Conservation (phyloP, 2,113 vertebrate genomes). For the Condylura cristata region DNA sequence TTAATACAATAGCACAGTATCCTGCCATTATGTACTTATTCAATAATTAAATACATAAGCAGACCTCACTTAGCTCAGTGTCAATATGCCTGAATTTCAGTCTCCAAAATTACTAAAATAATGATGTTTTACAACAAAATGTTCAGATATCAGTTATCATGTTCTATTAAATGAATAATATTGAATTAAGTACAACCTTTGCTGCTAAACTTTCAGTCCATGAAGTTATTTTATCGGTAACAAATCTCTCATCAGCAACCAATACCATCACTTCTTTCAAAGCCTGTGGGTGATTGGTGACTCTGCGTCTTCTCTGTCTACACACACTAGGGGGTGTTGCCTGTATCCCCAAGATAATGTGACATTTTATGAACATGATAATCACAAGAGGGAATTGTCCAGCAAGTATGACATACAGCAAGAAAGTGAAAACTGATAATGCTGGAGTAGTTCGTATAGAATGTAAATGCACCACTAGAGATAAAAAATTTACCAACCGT, state of each 20-base stretch:
- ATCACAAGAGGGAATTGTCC: not conserved
- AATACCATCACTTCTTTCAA: not conserved
- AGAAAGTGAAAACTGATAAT: not conserved
- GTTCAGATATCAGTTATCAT: not conserved
- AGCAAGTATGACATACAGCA: not conserved
- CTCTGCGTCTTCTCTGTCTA: not conserved
- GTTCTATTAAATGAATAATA: not conserved
- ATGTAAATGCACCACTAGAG: not conserved
- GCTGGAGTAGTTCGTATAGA: not conserved
- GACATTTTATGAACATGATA: not conserved
- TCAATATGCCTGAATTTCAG: not conserved
- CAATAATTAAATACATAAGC: not conserved
- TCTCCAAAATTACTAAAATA: not conserved
- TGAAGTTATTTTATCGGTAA: not conserved
- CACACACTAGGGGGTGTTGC: not conserved
- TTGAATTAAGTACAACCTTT: not conserved
- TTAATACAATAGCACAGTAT: not conserved
- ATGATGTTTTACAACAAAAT: not conserved
- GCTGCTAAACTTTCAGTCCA: not conserved
- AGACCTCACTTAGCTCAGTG: not conserved
- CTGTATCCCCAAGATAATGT: not conserved
- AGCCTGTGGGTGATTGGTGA: not conserved
- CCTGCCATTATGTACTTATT: not conserved
- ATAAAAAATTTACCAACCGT: not conserved
- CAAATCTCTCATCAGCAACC: not conserved